Evolutionary conservation across 1,140 invertebrate genomes (phyloP).

Genomic region (Coelopa frigida): DNA sequence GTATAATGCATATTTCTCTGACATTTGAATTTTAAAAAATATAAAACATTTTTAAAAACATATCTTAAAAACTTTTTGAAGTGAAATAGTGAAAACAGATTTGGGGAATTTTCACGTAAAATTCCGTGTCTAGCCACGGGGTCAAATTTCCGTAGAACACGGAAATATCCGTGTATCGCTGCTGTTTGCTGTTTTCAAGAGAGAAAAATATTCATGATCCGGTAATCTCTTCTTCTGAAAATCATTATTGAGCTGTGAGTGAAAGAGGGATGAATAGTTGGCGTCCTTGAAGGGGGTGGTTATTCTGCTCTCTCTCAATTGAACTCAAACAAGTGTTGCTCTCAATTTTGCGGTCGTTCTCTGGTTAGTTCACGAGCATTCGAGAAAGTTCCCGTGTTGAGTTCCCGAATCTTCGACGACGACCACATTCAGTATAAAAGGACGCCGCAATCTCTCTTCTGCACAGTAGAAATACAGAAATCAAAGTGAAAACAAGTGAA

Average conservation of each 20-base stretch:
- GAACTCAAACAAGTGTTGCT: background rate
- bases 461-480: constrained; percentile 1
- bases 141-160: background rate
- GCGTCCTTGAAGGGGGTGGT: no score
- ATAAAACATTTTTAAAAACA: no score
- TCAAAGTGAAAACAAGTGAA: background rate
- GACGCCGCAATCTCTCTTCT: background rate
- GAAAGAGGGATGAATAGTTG: no score
- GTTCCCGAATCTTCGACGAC: background rate
- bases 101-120: background rate
- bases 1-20: no score
- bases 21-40: no score
- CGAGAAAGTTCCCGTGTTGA: background rate
- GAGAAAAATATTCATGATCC: background rate
- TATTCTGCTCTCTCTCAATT: no score
- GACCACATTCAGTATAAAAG: constrained; percentile 1
- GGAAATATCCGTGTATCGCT: background rate
- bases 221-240: background rate
- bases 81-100: constrained; percentile 2
- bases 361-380: background rate
- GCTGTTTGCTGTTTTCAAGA: background rate
- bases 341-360: background rate
- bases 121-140: background rate
- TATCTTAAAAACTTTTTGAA: no score
- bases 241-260: background rate